Evolutionary conservation across 92 coral and sea anemone genomes (phyloP).

Genomic region (Micromussa lordhowensis): DNA sequence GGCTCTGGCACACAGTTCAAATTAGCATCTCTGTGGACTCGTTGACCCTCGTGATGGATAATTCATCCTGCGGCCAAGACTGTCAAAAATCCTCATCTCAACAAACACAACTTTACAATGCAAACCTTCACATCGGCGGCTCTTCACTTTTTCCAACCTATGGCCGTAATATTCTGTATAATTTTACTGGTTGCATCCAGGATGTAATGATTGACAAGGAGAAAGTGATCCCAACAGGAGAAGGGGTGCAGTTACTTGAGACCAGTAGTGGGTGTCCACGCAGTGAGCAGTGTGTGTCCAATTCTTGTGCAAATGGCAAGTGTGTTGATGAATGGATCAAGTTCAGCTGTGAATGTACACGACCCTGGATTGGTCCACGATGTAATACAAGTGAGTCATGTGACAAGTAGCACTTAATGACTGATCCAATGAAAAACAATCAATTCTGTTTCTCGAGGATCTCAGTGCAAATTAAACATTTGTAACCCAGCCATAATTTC

Average conservation of each 20-base stretch:
- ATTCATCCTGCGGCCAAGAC: constrained; percentile 74
- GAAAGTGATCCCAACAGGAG: constrained; percentile 70
- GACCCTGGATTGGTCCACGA: constrained; percentile 78
- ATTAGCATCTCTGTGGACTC: constrained; percentile 55
- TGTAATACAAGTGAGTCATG: constrained; percentile 87
- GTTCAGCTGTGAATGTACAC: constrained; percentile 85
- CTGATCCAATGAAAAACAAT: too few species aligned
- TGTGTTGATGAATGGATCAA: constrained; percentile 89
- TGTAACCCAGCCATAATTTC: too few species aligned
- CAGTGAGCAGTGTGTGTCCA: constrained; percentile 75
- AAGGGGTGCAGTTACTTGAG: constrained; percentile 51
- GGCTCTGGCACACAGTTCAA: constrained; percentile 70
- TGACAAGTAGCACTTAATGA: too few species aligned
- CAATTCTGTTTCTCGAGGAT: too few species aligned
- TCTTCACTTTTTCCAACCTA: constrained; percentile 17
- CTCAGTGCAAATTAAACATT: too few species aligned
- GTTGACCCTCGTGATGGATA: constrained; percentile 62
- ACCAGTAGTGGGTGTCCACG: constrained; percentile 80
- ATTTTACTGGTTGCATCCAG: constrained; percentile 87
- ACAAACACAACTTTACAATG: constrained; percentile 30
- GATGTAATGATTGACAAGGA: constrained; percentile 75
- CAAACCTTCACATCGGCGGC: constrained; percentile 78
- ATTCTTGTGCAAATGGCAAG: constrained; percentile 86
- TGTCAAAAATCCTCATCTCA: constrained; percentile 15
- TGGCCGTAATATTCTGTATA: constrained; percentile 21